Evolutionary conservation across 2,797 vertebrate species (phyloP), one percentile per base, ranked within the genome.

Genomic region (Aphelocoma californica): DNA sequence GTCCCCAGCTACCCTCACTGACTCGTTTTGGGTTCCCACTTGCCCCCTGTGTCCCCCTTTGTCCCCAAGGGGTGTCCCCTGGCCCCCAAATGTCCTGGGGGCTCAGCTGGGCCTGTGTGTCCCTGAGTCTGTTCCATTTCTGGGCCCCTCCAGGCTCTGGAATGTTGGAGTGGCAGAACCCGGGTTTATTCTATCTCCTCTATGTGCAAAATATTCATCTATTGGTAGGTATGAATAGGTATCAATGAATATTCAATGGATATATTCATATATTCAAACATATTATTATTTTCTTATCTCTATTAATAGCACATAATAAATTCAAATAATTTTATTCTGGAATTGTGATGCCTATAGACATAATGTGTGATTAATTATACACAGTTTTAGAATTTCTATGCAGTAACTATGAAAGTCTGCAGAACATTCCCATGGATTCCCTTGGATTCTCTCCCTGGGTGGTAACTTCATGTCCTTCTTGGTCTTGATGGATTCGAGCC

Each of bases 21-120:
- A 3, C 2, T 11, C 7, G 1, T 6, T 2, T n/a, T 4, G 69
- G 20, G 1, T 2, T 20, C 28, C 40, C 17, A 7, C 2, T 6
- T 5, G 14, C 3, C 15, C 51, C 38, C 47, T 1, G 7, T 2
- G 8, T 6, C 31, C 25, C 14, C 18, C 44, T 44, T 19, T 9
- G 44, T 44, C 44, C 44, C 44, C 44, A 42, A 4, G 42, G 10
- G 18, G 4, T 19, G 29, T 42, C 36, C 73, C 47, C 24, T 11
- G 36, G 9, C 3, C 25, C 31, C 54, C 38, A 5, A 14, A 14
- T 4, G 18, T 40, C 47, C 17, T 17, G 65, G 11, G 44, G 31
- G 57, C 6, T 12, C 32, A 14, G 28, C 21, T 13, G 23, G n/a
- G 16, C 18, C 61, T 18, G 21, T 2, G 58, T 25, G 44, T 7